Percentiles rank a stretch among this genome's conserved stretches.
Evolutionary conservation across 2,797 vertebrate species (phyloP).

Genomic region (Chlorospingus flavigularis): DNA sequence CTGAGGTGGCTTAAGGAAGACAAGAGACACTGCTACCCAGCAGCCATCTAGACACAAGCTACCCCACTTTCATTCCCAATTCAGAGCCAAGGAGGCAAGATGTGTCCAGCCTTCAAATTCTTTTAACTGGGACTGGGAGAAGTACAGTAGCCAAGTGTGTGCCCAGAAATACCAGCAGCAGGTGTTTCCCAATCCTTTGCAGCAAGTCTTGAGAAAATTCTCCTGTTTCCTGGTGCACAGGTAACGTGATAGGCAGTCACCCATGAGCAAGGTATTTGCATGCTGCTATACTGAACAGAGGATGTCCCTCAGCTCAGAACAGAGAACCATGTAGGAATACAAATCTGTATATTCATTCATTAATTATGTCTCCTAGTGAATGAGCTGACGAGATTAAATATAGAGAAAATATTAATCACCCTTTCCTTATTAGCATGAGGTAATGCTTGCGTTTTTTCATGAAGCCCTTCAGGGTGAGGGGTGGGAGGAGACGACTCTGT

Average conservation of each 20-base stretch:
- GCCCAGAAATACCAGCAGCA: background rate
- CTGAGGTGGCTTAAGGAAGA: background rate
- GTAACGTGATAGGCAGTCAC: background rate
- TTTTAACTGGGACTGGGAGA: background rate
- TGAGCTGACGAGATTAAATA: background rate
- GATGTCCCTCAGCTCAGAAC: background rate
- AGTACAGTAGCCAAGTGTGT: background rate
- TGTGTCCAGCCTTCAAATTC: background rate
- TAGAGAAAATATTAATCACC: background rate
- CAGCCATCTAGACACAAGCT: background rate
- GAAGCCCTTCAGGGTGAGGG: background rate
- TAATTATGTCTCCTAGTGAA: background rate
- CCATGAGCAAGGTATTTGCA: accelerated
- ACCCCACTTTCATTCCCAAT: background rate
- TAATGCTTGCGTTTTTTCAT: background rate
- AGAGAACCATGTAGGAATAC: background rate
- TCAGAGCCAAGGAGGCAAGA: background rate
- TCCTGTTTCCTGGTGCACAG: background rate
- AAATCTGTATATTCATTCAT: background rate
- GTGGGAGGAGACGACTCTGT: background rate
- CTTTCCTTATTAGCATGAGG: background rate
- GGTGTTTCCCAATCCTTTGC: background rate
- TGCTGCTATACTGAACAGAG: background rate
- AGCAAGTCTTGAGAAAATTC: background rate
- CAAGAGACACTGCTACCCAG: background rate